A percentile compares a stretch with the other conserved stretches of the same genome.
phyloP scores from a whole-genome alignment of 35 echinoderm and acorn worm genomes.

The Chiridota heheva region DNA sequence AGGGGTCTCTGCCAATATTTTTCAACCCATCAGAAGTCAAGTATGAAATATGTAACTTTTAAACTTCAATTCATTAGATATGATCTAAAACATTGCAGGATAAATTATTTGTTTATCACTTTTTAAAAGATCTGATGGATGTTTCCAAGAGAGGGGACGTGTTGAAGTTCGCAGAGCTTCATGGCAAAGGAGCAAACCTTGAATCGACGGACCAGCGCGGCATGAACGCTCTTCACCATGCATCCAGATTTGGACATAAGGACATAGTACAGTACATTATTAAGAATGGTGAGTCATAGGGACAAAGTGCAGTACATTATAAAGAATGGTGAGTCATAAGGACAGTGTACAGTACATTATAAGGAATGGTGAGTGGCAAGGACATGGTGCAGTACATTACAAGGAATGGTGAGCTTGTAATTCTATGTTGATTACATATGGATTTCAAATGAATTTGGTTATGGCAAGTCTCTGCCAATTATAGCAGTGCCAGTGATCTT shows the following conservation, averaged over 20 bases:
- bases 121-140: slow-evolving; percentile 95
- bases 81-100: not conserved
- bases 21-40: too few species aligned
- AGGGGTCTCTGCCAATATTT: too few species aligned
- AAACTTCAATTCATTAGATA: too few species aligned
- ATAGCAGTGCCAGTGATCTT: too few species aligned
- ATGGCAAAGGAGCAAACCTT: slow-evolving; percentile 78
- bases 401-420: too few species aligned
- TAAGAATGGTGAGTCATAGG: slow-evolving; percentile 75
- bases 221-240: slow-evolving; percentile 91
- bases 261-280: slow-evolving; percentile 95
- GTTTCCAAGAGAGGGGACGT: slow-evolving; percentile 91
- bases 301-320: slow-evolving; percentile 95
- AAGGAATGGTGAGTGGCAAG: slow-evolving; percentile 85
- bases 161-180: slow-evolving; percentile 84
- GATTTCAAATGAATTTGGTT: too few species aligned
- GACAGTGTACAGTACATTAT: slow-evolving; percentile 95
- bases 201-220: slow-evolving; percentile 84
- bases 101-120: not conserved
- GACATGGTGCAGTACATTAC: too few species aligned
- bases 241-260: slow-evolving; percentile 93
- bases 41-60: too few species aligned
- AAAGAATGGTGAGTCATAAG: slow-evolving; percentile 92
- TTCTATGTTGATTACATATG: too few species aligned
- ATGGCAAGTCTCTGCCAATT: too few species aligned